A percentile compares a stretch with the other conserved stretches of the same genome.
Conservation (phyloP, 92 coral and sea anemone genomes). For the Montipora capitata region DNA sequence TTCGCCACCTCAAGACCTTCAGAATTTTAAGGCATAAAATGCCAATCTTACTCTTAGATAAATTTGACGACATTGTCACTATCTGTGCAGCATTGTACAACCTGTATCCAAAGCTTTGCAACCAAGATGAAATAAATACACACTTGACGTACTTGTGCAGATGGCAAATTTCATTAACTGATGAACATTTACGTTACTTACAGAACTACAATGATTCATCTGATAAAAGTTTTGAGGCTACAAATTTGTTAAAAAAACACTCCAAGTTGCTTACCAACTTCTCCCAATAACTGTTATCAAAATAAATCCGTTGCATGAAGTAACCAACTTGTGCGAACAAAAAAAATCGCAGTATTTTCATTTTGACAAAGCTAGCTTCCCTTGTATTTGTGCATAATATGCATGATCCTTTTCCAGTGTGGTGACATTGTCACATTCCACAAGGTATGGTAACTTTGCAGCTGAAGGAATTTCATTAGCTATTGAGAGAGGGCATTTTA, state of each 20-base stretch:
- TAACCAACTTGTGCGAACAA: conserved; percentile 28
- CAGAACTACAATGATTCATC: not conserved
- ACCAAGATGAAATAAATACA: not conserved
- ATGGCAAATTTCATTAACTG: not conserved
- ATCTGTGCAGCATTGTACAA: conserved; percentile 24
- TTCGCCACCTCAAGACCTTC: conserved; percentile 19
- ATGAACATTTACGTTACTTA: not conserved
- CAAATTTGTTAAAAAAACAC: conserved; percentile 28
- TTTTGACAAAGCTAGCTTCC: conserved; percentile 47
- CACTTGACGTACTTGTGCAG: not conserved
- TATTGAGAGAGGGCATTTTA: conserved; percentile 44
- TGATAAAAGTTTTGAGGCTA: not conserved
- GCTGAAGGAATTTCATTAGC: conserved; percentile 22
- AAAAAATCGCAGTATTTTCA: conserved; percentile 67
- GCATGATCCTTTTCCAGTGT: conserved; percentile 38
- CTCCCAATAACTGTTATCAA: conserved; percentile 46
- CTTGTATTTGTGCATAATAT: conserved; percentile 66
- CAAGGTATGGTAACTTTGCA: conserved; percentile 3
- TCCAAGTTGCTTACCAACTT: conserved; percentile 15
- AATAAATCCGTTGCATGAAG: conserved; percentile 22
- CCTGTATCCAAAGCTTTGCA: conserved; percentile 19
- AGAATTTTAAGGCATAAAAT: conserved; percentile 23
- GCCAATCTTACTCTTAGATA: conserved; percentile 9
- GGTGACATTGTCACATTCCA: not conserved
- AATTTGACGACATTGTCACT: conserved; percentile 2